These are phyloP conservation scores for Nyctereutes procyonoides DNA, from an alignment of 2,113 vertebrate species.

Conservation along the genomic window DNA sequence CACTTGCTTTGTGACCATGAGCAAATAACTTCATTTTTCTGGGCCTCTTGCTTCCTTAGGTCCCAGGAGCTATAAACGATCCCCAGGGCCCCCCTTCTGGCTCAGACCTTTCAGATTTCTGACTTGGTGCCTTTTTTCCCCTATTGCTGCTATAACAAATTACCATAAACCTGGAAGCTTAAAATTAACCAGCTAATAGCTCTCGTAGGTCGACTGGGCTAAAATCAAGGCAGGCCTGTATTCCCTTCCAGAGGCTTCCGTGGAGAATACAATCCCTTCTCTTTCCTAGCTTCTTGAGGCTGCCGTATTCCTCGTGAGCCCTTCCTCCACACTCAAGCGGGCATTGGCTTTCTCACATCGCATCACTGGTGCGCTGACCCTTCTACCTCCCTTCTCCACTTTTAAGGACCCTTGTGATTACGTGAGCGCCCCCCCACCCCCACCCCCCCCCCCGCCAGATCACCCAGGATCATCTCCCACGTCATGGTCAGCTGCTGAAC, in stretches of 20 bases:
- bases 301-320: accelerated
- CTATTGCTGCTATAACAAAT: background rate
- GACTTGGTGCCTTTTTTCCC: background rate
- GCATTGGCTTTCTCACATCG: background rate
- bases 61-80: background rate
- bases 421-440: accelerated
- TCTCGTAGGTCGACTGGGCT: background rate
- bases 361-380: background rate
- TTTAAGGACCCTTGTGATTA: background rate
- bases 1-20: background rate
- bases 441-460: background rate
- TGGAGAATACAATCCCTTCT: background rate
- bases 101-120: background rate
- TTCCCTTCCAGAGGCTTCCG: background rate
- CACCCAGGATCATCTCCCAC: background rate
- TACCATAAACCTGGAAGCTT: background rate
- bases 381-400: background rate
- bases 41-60: background rate
- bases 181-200: too few species aligned
- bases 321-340: background rate
- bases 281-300: background rate
- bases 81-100: background rate
- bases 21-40: background rate
- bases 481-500: background rate
- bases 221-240: background rate